phyloP scores from a whole-genome alignment of 2,797 vertebrate species.

The Chiroxiphia lanceolata region DNA sequence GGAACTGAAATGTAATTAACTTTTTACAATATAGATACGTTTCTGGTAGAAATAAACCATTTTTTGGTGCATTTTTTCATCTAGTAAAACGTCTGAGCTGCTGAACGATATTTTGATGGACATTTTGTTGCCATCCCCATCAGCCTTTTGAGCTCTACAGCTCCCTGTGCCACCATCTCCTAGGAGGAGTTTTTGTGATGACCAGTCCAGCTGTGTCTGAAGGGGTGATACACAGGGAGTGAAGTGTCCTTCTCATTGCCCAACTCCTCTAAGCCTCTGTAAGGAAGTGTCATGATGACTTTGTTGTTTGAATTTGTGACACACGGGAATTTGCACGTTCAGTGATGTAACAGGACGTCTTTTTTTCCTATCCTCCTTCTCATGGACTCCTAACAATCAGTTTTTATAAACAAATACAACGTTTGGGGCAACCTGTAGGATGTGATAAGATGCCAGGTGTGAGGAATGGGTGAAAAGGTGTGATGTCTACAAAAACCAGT shows the following conservation, averaged over 20 bases:
- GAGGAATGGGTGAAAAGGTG: slow-evolving; percentile 59
- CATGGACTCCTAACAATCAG: background rate
- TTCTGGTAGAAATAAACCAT: background rate
- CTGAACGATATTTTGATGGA: background rate
- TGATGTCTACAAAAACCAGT: slow-evolving; percentile 39
- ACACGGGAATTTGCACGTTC: background rate
- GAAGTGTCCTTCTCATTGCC: background rate
- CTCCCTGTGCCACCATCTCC: background rate
- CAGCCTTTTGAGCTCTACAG: background rate
- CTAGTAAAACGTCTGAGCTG: rapidly evolving
- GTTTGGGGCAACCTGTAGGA: slow-evolving; percentile 13
- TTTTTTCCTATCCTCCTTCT: background rate
- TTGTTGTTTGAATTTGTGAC: background rate
- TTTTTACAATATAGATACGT: background rate
- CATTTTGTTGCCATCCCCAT: background rate
- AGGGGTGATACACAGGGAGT: background rate
- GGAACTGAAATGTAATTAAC: background rate
- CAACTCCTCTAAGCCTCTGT: background rate
- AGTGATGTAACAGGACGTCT: background rate
- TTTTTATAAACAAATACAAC: slow-evolving; percentile 6
- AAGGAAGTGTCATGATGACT: background rate
- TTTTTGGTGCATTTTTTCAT: background rate
- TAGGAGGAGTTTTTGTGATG: background rate
- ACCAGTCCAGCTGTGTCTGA: background rate
- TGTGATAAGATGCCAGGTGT: slow-evolving; percentile 30